A percentile compares a stretch with the other conserved stretches of the same genome.
Conservation (phyloP, 2,888 invertebrate genomes). For the Tribolium freemani region DNA sequence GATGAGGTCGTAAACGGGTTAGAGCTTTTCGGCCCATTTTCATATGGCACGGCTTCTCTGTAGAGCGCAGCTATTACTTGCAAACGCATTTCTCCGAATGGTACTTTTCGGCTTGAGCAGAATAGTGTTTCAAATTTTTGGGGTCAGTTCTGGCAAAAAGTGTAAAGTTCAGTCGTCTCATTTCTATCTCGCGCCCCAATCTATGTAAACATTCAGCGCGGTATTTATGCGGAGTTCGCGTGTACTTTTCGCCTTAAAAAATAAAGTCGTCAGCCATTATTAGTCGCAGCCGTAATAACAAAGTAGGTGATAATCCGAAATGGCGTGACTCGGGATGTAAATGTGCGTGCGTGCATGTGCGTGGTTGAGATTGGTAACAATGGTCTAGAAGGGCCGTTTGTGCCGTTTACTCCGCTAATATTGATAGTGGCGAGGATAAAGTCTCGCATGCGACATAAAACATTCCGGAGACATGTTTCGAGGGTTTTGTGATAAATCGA, state of each 20-base stretch:
- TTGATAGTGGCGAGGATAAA: constrained; percentile 46
- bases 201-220: neutral
- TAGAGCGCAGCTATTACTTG: too few relatives aligned
- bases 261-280: constrained; percentile 53
- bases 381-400: constrained; percentile 37
- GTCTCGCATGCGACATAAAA: constrained; percentile 38
- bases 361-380: constrained; percentile 48
- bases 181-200: neutral
- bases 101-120: too few relatives aligned
- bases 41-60: too few relatives aligned
- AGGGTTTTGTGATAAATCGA: constrained; percentile 15
- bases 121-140: neutral
- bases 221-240: neutral
- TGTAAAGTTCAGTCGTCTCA: neutral
- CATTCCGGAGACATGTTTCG: constrained; percentile 47
- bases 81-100: too few relatives aligned
- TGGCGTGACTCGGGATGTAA: constrained; percentile 51
- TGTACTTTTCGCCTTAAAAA: constrained; percentile 39
- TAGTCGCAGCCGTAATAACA: constrained; percentile 47
- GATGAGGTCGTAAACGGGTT: too few relatives aligned
- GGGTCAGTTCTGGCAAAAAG: too few relatives aligned
- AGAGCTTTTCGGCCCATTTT: too few relatives aligned
- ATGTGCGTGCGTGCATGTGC: constrained; percentile 47
- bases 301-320: constrained; percentile 54
- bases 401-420: constrained; percentile 38